Evolutionary conservation across 2,888 invertebrate species (phyloP).

Genomic region (Brachypterus glaber): DNA sequence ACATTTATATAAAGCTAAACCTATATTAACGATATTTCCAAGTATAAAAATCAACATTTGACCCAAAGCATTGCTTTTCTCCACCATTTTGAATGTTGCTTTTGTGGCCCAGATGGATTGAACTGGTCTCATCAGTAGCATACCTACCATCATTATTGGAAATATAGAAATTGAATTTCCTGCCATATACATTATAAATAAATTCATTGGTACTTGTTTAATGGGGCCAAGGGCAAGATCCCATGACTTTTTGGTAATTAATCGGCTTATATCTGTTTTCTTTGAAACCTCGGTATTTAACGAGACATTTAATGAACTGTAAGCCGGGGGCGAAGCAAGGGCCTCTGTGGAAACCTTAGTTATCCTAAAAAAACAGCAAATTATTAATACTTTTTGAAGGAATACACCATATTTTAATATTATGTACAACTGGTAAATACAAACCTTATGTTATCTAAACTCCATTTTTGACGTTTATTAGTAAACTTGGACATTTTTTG

Average conservation of each 20-base stretch:
- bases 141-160: constrained; percentile 99
- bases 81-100: constrained; percentile 87
- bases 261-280: constrained; percentile 72
- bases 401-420: constrained; percentile 3
- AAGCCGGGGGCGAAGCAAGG: constrained; percentile 75
- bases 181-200: constrained; percentile 99
- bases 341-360: constrained; percentile 24
- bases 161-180: constrained; percentile 99
- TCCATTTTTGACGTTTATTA: constrained; percentile 38
- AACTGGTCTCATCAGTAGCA: constrained; percentile 93
- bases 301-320: constrained; percentile 61
- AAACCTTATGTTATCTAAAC: constrained; percentile 35
- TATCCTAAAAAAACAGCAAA: constrained; percentile 21
- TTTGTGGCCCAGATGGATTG: constrained; percentile 89
- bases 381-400: constrained; percentile 3
- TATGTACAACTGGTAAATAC: constrained; percentile 7
- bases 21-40: constrained; percentile 87
- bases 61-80: constrained; percentile 78
- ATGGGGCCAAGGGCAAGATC: constrained; percentile 90
- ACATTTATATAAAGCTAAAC: constrained; percentile 90
- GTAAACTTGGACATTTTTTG: too few relatives aligned
- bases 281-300: constrained; percentile 69
- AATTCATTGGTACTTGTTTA: constrained; percentile 97
- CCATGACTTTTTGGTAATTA: constrained; percentile 93
- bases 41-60: constrained; percentile 91